Evolutionary conservation across 1,140 invertebrate species (phyloP).

Genomic region (Leptopilina boulardi): DNA sequence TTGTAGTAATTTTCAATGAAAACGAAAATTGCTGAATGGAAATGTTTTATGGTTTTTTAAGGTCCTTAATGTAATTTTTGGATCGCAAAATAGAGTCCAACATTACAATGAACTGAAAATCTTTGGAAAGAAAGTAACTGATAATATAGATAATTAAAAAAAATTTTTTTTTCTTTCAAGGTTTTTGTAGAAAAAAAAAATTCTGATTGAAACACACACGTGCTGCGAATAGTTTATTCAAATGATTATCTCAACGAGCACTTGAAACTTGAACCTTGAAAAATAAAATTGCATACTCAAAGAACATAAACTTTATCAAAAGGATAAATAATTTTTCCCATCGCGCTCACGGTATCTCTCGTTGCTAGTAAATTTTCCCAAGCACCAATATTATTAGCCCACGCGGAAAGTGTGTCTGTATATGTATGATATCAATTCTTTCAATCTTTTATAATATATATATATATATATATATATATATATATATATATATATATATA

Average conservation of each 20-base stretch:
- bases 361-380: background rate
- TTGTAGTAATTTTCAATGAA: too few species aligned
- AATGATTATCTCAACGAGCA: background rate
- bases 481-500: too few species aligned
- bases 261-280: background rate
- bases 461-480: too few species aligned
- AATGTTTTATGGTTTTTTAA: too few species aligned
- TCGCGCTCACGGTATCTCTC: background rate
- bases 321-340: background rate
- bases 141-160: too few species aligned
- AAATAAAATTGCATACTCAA: background rate
- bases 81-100: too few species aligned
- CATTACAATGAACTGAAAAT: too few species aligned
- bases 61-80: too few species aligned
- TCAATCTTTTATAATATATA: conserved; percentile 6
- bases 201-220: background rate
- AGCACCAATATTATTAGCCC: background rate
- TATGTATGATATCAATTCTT: conserved; percentile 6
- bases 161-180: too few species aligned
- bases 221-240: background rate
- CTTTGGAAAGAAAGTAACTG: too few species aligned
- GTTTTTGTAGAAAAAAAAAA: background rate
- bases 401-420: conserved; percentile 1
- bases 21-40: too few species aligned
- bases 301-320: background rate